Base-by-base conservation (phyloP, 2,113 vertebrate genomes). In the Galemys pyrenaicus region DNA sequence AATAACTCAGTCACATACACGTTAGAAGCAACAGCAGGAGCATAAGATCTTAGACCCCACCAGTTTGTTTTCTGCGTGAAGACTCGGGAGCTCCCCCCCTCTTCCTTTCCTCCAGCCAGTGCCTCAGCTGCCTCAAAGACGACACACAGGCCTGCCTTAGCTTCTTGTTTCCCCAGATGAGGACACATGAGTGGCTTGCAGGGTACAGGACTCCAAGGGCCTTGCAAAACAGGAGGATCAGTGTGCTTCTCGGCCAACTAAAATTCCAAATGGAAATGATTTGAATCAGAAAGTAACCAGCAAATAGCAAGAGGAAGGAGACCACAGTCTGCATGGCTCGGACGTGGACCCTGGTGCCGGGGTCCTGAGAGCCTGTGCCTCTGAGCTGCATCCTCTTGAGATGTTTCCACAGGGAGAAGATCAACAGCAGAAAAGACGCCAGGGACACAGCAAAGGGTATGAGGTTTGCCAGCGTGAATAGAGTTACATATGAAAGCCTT, bases 151-250 rank as follows among this genome's bases (percentile, higher is more conserved):
- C 32, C 3, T 58, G 9, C 35, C n/a, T 46, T 20, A 83, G 39
- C 26, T 62, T 87, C 30, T 70, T n/a, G 2, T 71, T 92, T 17
- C 46, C n/a, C 51, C 22, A 87, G 67, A 92, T 90, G n/a, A 89
- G 28, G 24, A 74, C 11, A 41, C 62, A 39, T 2, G 64, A 85
- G 35, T 89, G 37, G 3, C 22, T 17, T 51, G 65, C 54, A 60
- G 41, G 39, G 24, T 78, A 60, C 5, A 71, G 6, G 5, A 75
- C 41, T 64, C 19, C 13, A 81, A 89, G 16, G 30, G 2, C 19
- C 1, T 46, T 1, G 7, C 22, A n/a, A 70, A 70, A 9, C 13
- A 64, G 26, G 1, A 20, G 2, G 56, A 71, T 0, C 2, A 1
- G 12, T 44, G 32, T 41, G 20, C 13, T 28, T 3, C 13, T 6